A percentile compares a stretch with the other conserved stretches of the same genome.
Evolutionary conservation across 2,888 invertebrate species (phyloP).

Genomic region (Eristalis intricaria): DNA sequence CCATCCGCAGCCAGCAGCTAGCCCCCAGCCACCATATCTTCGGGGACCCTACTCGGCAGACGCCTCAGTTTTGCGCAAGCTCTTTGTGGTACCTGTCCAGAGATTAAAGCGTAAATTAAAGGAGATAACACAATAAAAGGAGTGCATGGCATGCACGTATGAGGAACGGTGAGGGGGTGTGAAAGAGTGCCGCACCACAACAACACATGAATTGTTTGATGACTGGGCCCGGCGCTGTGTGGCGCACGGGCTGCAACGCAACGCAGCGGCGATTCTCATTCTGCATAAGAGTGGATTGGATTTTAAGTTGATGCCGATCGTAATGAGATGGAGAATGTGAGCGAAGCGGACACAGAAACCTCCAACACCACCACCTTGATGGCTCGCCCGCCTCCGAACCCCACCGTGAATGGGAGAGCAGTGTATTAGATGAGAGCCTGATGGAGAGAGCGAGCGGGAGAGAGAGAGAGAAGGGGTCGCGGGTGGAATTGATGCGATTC

Average conservation of each 20-base stretch:
- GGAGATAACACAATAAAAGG: slow-evolving; percentile 67
- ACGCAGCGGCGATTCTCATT: background rate
- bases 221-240: background rate
- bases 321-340: slow-evolving; percentile 40
- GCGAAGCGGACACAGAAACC: slow-evolving; percentile 14
- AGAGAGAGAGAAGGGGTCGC: background rate
- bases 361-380: background rate
- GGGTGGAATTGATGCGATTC: background rate
- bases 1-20: slow-evolving; percentile 5
- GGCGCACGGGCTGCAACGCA: background rate
- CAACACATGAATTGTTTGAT: slow-evolving; percentile 12
- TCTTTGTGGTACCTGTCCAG: slow-evolving; percentile 59
- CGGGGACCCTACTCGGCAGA: slow-evolving; percentile 5
- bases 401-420: background rate
- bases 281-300: slow-evolving; percentile 22
- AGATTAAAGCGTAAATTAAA: slow-evolving; percentile 69
- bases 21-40: background rate
- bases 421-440: background rate
- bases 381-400: background rate
- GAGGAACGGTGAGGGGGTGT: background rate
- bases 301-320: slow-evolving; percentile 45
- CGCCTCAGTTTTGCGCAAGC: slow-evolving; percentile 41
- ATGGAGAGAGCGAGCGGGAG: background rate
- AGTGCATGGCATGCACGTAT: slow-evolving; percentile 46
- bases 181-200: slow-evolving; percentile 2